Conservation (phyloP, 1,140 invertebrate genomes). For the Venustaconcha ellipsiformis region DNA sequence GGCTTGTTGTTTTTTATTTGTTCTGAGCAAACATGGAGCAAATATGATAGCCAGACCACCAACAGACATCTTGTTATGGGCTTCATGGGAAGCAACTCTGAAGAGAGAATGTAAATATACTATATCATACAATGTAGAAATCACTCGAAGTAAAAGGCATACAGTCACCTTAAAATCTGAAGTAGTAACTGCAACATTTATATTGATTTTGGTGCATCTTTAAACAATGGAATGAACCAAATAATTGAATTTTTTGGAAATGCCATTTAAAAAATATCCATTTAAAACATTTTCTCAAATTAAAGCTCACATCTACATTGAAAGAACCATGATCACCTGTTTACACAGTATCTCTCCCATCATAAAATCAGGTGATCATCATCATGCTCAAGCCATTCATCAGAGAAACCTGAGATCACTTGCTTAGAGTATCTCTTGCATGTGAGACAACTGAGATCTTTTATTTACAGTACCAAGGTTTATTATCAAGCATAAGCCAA, state of each 20-base stretch:
- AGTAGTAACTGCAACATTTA: too few relatives aligned
- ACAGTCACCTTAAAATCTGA: neutral
- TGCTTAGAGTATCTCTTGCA: too few relatives aligned
- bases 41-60: slow-evolving; percentile 94
- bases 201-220: neutral
- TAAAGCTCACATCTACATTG: too few relatives aligned
- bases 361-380: too few relatives aligned
- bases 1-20: slow-evolving; percentile 86
- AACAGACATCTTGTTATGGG: slow-evolving; percentile 92
- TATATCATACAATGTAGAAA: neutral
- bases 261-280: neutral
- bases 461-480: too few relatives aligned
- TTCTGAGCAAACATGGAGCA: slow-evolving; percentile 91
- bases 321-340: too few relatives aligned
- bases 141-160: neutral
- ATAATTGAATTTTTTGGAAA: neutral
- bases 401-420: too few relatives aligned
- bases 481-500: too few relatives aligned
- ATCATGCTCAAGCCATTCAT: too few relatives aligned
- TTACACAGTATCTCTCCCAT: too few relatives aligned
- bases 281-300: neutral
- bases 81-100: slow-evolving; percentile 86
- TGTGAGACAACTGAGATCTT: too few relatives aligned
- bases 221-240: neutral
- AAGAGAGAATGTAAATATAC: slow-evolving; percentile 7